Conservation (phyloP, 2,113 vertebrate species). For the Corythornis cristatus region DNA sequence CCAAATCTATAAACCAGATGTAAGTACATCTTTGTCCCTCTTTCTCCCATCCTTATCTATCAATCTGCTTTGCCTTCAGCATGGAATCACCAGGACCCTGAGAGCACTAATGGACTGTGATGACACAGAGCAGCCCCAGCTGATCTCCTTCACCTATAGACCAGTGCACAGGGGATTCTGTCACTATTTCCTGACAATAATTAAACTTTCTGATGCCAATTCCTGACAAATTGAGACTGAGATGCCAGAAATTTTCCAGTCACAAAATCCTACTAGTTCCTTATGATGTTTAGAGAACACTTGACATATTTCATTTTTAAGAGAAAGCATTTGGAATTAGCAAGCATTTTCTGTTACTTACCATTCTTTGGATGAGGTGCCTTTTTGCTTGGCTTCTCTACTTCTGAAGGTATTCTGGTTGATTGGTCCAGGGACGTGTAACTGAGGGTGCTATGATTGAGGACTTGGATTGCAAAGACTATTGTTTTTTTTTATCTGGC, state of each 20-base stretch:
- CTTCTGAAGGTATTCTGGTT: background rate
- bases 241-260: background rate
- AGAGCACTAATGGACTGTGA: background rate
- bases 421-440: background rate
- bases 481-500: background rate
- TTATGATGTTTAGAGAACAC: background rate
- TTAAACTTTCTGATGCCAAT: too few relatives aligned
- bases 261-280: background rate
- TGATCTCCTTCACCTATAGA: background rate
- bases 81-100: background rate
- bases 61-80: background rate
- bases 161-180: too few relatives aligned
- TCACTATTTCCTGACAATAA: too few relatives aligned
- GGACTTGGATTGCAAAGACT: background rate
- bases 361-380: background rate
- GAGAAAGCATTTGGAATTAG: background rate
- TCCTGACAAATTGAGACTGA: too few relatives aligned
- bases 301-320: background rate
- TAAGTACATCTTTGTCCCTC: background rate
- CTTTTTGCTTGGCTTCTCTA: background rate
- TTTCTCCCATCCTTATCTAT: background rate
- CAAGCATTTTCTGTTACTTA: background rate
- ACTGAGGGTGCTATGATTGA: background rate
- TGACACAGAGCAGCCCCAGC: background rate
- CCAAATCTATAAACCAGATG: background rate